Conservation (phyloP, 2,888 invertebrate species). For the Lithodes maja region DNA sequence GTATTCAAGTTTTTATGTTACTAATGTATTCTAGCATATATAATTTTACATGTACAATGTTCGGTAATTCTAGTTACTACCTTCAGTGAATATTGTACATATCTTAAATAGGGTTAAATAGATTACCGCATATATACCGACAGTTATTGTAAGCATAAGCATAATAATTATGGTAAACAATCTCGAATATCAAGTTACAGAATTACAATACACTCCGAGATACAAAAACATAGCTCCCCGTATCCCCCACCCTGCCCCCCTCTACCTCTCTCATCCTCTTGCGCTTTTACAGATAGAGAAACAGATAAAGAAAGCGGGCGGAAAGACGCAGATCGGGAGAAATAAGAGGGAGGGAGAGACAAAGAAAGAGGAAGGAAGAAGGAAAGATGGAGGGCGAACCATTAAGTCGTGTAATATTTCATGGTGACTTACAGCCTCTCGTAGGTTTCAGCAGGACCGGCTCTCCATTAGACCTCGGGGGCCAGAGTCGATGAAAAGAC, state of each 20-base stretch:
- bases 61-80: too few species aligned
- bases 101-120: too few species aligned
- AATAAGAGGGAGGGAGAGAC: constrained; percentile 11
- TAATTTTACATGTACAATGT: too few species aligned
- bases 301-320: not conserved
- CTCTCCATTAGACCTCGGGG: constrained; percentile 45
- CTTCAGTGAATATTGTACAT: too few species aligned
- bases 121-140: too few species aligned
- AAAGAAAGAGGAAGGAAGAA: constrained; percentile 21
- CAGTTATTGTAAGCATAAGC: too few species aligned
- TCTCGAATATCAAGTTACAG: too few species aligned
- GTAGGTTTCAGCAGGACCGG: constrained; percentile 52
- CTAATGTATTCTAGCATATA: too few species aligned
- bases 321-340: not conserved
- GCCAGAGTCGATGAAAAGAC: constrained; percentile 44
- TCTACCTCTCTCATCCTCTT: constrained; percentile 17
- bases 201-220: too few species aligned
- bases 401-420: constrained; percentile 54
- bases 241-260: not conserved
- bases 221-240: too few species aligned
- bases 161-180: too few species aligned
- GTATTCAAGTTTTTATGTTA: too few species aligned
- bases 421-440: constrained; percentile 41
- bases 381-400: constrained; percentile 25
- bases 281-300: not conserved